A percentile compares a stretch with the other conserved stretches of the same genome.
These are phyloP conservation scores for Apostichopus parvimensis DNA, from an alignment of 35 echinoderm and acorn worm genomes.

Conservation along the genomic window DNA sequence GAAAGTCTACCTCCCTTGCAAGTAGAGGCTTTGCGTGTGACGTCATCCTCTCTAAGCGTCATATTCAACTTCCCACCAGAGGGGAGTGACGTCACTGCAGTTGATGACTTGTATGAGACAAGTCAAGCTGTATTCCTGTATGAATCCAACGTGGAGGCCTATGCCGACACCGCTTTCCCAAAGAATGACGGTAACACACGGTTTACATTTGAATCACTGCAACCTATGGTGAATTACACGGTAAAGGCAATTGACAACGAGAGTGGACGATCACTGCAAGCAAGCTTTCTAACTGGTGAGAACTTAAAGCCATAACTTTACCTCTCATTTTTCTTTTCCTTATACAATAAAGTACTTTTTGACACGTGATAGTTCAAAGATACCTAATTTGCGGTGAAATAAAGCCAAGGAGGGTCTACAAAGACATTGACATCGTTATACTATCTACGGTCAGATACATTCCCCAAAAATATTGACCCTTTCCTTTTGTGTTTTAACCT, in stretches of 20 bases:
- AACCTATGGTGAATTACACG: constrained; percentile 17
- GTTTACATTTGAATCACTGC: constrained; percentile 17
- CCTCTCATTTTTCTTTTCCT: too few species aligned
- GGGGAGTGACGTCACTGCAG: too few species aligned
- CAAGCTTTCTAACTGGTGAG: constrained; percentile 20
- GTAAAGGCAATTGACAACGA: constrained; percentile 45
- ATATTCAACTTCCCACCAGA: constrained; percentile 12
- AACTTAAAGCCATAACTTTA: too few species aligned
- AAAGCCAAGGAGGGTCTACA: not conserved
- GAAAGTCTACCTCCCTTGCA: not conserved
- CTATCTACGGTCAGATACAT: not conserved
- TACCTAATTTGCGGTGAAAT: not conserved
- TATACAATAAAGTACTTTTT: too few species aligned
- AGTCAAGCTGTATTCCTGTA: constrained; percentile 34
- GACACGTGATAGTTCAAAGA: too few species aligned
- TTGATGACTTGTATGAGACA: not conserved
- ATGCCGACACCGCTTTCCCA: constrained; percentile 16
- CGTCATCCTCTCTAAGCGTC: constrained; percentile 15
- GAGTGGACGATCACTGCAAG: not conserved
- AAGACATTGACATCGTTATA: not conserved
- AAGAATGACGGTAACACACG: not conserved
- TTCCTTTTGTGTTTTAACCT: not conserved
- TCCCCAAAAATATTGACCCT: not conserved
- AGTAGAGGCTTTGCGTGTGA: not conserved
- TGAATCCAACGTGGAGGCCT: not conserved